A percentile compares a stretch with the other conserved stretches of the same genome.
Conservation (phyloP, 1,140 invertebrate genomes). For the Atta texana region DNA sequence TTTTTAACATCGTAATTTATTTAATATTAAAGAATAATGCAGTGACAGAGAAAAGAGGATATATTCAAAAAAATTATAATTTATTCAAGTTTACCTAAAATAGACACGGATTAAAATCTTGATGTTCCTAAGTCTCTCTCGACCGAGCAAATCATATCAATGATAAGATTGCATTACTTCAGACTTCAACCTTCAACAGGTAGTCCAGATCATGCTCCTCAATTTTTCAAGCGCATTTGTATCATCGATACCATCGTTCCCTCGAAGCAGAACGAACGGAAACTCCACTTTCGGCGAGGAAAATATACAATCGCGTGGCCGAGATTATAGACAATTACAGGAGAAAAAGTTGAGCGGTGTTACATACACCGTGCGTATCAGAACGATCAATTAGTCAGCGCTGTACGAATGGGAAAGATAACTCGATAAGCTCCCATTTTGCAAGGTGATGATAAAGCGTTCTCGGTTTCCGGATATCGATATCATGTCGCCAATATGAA, state of each 20-base stretch:
- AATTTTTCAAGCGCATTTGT: too few species aligned
- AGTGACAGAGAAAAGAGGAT: not conserved
- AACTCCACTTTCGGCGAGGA: too few species aligned
- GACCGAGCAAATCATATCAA: conserved; percentile 15
- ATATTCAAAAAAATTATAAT: too few species aligned
- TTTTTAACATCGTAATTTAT: too few species aligned
- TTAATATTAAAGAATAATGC: too few species aligned
- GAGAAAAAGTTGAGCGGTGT: not conserved
- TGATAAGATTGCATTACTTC: not conserved
- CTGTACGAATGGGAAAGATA: conserved; percentile 60
- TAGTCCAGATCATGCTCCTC: not conserved
- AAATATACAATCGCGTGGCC: too few species aligned
- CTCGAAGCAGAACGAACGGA: too few species aligned
- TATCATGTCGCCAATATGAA: conserved; percentile 9
- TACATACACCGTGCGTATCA: not conserved
- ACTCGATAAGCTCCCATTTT: conserved; percentile 68
- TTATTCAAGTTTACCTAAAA: conserved; percentile 10
- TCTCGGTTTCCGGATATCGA: conserved; percentile 25
- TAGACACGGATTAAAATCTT: not conserved
- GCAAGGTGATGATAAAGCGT: conserved; percentile 62
- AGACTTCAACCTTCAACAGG: not conserved
- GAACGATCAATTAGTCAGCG: conserved; percentile 69
- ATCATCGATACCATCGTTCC: too few species aligned
- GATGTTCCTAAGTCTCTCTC: not conserved
- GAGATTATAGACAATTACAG: not conserved